Evolutionary conservation across 23 tunicate species (phyloP).

Genomic region (Ascidia mentula): DNA sequence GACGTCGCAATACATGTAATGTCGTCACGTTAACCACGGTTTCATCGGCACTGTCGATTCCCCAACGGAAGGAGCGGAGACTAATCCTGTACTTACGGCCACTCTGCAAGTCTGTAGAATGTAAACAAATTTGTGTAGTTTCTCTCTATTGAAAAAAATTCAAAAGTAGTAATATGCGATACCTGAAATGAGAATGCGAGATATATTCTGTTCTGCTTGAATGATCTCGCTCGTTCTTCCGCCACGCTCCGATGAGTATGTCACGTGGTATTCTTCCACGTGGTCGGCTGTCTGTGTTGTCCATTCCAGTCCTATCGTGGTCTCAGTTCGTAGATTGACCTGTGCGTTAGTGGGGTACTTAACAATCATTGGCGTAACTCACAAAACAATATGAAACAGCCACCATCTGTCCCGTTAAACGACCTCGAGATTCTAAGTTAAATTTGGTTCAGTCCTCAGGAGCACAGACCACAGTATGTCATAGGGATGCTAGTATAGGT

Average conservation of each 20-base stretch:
- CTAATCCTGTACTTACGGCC: conserved; percentile 2
- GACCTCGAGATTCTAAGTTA: too few species aligned
- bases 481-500: too few species aligned
- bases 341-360: too few species aligned
- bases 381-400: too few species aligned
- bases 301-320: conserved; percentile 15
- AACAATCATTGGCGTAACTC: too few species aligned
- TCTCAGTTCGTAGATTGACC: neutral
- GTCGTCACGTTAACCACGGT: conserved; percentile 18
- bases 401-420: too few species aligned
- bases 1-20: conserved; percentile 11
- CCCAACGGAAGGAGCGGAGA: conserved; percentile 34
- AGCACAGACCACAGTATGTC: too few species aligned
- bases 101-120: conserved; percentile 7
- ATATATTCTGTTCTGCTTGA: neutral
- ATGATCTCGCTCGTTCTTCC: conserved; percentile 21
- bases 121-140: neutral
- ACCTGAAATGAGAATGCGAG: conserved; percentile 1
- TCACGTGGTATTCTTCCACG: conserved; percentile 36
- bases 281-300: neutral
- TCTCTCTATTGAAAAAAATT: too few species aligned
- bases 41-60: conserved; percentile 18
- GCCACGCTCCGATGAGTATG: conserved; percentile 4
- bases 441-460: too few species aligned
- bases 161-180: too few species aligned